phyloP scores from a whole-genome alignment of 2,113 vertebrate species.

The Elgaria multicarinata region DNA sequence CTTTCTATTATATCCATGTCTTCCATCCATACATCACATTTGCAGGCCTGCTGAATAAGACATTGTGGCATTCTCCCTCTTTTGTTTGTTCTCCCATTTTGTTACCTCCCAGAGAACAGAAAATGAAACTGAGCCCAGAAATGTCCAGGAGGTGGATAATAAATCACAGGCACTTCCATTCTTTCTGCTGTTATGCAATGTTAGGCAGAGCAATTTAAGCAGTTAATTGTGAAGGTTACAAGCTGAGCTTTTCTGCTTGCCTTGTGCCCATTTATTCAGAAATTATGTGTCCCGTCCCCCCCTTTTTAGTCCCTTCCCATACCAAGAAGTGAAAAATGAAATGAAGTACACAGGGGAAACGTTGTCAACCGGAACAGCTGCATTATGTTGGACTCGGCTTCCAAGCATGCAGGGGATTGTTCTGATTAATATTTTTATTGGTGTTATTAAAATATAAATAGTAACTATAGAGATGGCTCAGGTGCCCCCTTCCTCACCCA shows the following conservation, averaged over 20 bases:
- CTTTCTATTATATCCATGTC: constrained; percentile 29
- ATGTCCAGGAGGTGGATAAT: constrained; percentile 26
- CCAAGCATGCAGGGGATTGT: neutral
- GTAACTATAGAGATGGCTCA: neutral
- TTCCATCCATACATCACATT: constrained; percentile 30
- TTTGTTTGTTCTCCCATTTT: constrained; percentile 39
- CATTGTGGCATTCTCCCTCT: constrained; percentile 44
- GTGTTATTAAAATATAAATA: neutral
- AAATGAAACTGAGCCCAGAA: constrained; percentile 57
- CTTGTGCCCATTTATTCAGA: constrained; percentile 33
- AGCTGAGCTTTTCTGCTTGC: neutral
- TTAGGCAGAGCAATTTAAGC: constrained; percentile 11
- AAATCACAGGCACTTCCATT: constrained; percentile 30
- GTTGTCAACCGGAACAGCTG: constrained; percentile 18
- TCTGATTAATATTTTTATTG: neutral
- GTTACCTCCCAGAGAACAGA: constrained; percentile 41
- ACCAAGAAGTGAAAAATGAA: constrained; percentile 46
- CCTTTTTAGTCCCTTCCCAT: neutral
- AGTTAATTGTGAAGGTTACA: constrained; percentile 15
- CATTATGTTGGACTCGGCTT: neutral
- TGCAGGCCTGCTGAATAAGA: constrained; percentile 25
- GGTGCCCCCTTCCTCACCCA: neutral
- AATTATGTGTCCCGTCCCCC: constrained; percentile 28
- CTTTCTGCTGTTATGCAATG: constrained; percentile 39
- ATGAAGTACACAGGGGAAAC: constrained; percentile 13